A percentile compares a stretch with the other conserved stretches of the same genome.
Conservation (phyloP, 2,113 vertebrate genomes). For the Archilochus colubris region DNA sequence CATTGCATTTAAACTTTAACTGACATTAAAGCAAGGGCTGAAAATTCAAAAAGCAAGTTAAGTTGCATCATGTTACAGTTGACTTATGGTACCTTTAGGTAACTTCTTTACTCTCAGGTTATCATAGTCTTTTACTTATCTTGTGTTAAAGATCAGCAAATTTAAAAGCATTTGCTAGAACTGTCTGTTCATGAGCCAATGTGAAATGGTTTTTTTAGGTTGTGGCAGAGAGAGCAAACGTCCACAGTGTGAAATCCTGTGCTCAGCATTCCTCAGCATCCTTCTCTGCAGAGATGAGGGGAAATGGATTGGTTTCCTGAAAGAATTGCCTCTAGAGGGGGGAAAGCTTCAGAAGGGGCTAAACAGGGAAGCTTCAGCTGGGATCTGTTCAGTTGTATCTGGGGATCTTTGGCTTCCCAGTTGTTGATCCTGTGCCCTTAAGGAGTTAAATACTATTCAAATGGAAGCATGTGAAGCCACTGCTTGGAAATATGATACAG, state of each 20-base stretch:
- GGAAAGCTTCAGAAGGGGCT: background rate
- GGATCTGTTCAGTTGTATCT: background rate
- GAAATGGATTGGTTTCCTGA: background rate
- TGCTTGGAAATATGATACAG: background rate
- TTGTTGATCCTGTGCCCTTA: background rate
- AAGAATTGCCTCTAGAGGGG: background rate
- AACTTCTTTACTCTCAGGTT: background rate
- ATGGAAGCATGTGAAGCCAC: background rate
- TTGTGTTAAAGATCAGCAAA: background rate
- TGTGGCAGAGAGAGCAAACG: background rate
- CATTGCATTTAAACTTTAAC: background rate
- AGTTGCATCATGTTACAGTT: background rate
- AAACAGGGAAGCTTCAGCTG: background rate
- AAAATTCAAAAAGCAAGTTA: background rate
- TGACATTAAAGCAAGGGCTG: background rate
- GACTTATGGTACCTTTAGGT: background rate
- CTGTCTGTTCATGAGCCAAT: background rate
- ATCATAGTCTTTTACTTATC: background rate
- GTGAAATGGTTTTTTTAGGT: background rate
- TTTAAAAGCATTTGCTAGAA: background rate
- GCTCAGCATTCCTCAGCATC: background rate
- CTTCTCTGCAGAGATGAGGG: background rate
- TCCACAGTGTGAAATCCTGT: background rate
- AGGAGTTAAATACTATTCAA: constrained; percentile 22
- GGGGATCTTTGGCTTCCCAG: background rate